Evolutionary conservation across 2,888 invertebrate species (phyloP), one percentile per base, ranked within the genome.

Genomic region (Cactoblastis cactorum): DNA sequence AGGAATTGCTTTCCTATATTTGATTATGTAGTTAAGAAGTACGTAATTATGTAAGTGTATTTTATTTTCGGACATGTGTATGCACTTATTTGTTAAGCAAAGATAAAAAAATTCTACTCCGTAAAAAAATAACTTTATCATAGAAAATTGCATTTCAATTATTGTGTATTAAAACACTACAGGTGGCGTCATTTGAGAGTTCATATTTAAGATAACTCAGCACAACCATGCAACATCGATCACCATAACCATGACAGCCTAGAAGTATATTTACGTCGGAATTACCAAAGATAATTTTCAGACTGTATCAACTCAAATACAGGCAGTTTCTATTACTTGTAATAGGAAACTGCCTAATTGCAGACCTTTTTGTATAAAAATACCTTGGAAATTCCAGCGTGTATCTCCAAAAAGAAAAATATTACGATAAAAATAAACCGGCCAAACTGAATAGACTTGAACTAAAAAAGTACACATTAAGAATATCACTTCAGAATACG

Each of bases 401-500:
- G 5, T 4, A 6, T 22, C 3, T 22, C 22, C 8, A 6, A 1
- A 6, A 28, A 28, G 9, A 28, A 3, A 38, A 45, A 34, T 50
- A 54, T 19, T 49, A 49, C 18, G 22, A 49, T 43, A 58, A 62
- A 67, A 67, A 59, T 48, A 54, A 68, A 67, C 49, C 52, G 59
- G 66, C 63, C 54, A 59, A 71, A 67, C 60, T 51, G 54, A 65
- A 70, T 58, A 65, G 56, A 62, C 58, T 56, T 63, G 56, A 60
- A 63, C 54, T 56, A 56, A 59, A 61, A 55, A 58, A 60, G 52
- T 57, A 62, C 61, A 65, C 58, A 69, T 63, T 54, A 65, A 65
- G 55, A 63, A 58, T 59, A 66, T 71, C 62, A 95, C 96, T 92
- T 96, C 96, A 55, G 95, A 94, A 80, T 96, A 96, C 0, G 96